Conservation (phyloP, 2,113 vertebrate genomes). For the Phainopepla nitens region DNA sequence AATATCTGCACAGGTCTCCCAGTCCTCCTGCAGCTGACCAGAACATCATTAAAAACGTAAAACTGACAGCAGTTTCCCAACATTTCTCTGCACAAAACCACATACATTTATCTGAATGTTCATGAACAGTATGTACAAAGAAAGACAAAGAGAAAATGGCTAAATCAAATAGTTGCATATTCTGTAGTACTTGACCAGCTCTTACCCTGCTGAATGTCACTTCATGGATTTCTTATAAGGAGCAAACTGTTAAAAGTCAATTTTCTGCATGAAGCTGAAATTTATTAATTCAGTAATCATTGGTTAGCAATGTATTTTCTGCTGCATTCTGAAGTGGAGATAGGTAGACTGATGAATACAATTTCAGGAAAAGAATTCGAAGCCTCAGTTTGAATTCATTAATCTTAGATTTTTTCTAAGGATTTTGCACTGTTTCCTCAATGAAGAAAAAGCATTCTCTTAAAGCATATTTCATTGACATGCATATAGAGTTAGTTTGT, state of each 20-base stretch:
- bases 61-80: constrained; percentile 17
- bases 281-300: not conserved
- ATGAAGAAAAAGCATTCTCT: constrained; percentile 35
- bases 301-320: not conserved
- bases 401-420: not conserved
- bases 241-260: not conserved
- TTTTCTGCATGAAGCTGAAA: constrained; percentile 6
- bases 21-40: constrained; percentile 13
- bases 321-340: not conserved
- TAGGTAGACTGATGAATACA: not conserved
- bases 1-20: not conserved
- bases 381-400: not conserved
- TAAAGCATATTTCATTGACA: constrained; percentile 39
- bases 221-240: constrained; percentile 24
- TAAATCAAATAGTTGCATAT: constrained; percentile 1
- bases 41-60: not conserved
- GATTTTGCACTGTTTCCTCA: not conserved
- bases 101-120: constrained; percentile 55
- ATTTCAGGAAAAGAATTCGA: constrained; percentile 4
- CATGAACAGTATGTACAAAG: constrained; percentile 46
- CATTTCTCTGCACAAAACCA: constrained; percentile 20
- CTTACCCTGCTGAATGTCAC: constrained; percentile 33
- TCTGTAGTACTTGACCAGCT: constrained; percentile 53
- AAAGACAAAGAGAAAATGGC: constrained; percentile 21
- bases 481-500: constrained; percentile 63